Conservation (phyloP, 1,140 invertebrate species). For the Drosophila ercepeae region DNA sequence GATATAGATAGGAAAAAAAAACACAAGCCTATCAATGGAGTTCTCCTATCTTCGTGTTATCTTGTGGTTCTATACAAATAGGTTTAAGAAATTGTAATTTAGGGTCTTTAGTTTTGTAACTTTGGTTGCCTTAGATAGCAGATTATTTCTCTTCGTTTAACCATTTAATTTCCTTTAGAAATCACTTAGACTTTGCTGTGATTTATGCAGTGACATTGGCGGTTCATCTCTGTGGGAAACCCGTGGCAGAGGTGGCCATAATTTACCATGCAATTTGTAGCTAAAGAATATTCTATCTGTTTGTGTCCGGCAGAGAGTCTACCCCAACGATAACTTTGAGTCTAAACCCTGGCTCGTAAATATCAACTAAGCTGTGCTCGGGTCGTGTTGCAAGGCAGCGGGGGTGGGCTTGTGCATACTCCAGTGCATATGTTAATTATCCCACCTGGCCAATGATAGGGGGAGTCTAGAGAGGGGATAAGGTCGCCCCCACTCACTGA, state of each 20-base stretch:
- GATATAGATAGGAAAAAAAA: constrained; percentile 3
- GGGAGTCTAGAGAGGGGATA: background rate
- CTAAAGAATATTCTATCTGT: constrained; percentile 52
- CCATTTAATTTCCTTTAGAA: constrained; percentile 6
- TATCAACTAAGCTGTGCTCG: constrained; percentile 52
- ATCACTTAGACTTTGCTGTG: constrained; percentile 26
- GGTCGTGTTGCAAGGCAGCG: background rate
- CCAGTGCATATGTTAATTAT: constrained; percentile 71
- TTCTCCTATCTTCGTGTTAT: constrained; percentile 15
- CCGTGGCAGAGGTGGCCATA: constrained; percentile 65
- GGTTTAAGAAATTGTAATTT: too few relatives aligned
- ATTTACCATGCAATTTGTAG: constrained; percentile 74
- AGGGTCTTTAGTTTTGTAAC: too few relatives aligned
- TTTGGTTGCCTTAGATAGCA: too few relatives aligned
- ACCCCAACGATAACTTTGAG: constrained; percentile 27
- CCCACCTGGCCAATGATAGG: constrained; percentile 48
- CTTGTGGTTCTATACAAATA: background rate
- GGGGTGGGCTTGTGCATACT: constrained; percentile 13
- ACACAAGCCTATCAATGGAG: constrained; percentile 12
- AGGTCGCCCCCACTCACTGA: constrained; percentile 52
- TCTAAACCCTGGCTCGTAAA: constrained; percentile 45
- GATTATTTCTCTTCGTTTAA: too few relatives aligned
- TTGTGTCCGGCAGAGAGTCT: constrained; percentile 4
- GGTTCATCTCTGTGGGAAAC: constrained; percentile 38
- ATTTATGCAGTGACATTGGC: constrained; percentile 41